Base-by-base conservation (phyloP, 2,113 vertebrate genomes). In the Pseudorasbora parva region DNA sequence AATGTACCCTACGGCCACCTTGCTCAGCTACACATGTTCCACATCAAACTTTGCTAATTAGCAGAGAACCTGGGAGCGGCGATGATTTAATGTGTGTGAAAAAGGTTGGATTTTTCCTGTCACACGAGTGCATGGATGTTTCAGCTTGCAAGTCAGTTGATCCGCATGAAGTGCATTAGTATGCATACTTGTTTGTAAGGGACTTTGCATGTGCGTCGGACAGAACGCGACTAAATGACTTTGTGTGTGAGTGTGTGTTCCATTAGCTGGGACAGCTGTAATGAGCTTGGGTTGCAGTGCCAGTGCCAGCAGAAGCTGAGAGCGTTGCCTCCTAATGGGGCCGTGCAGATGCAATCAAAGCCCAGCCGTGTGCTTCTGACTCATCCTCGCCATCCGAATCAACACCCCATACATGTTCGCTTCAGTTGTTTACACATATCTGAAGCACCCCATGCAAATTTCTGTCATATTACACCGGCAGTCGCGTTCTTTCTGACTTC, bases 231-330 rank as follows among this genome's bases (percentile, higher is more conserved):
- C 57, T 85, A 85, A 27, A 80, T 89, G 87, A 91, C 90, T 91
- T 88, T 88, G 88, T 91, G 91, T 90, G 81, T n/a, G 47, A 51
- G 45, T 81, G 62, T 80, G 78, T 83, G 81, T 92, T 88, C 91
- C 92, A 93, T 93, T 94, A 93, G 91, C 89, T 81, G 88, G 89
- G 92, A 92, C 92, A 93, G 93, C 92, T 93, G 92, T 94, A 94
- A 92, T 88, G 89, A 92, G 90, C 66, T 89, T 93, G 92, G 93
- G 91, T 86, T 54, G 88, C 91, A 87, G 21, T 85, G 85, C 90
- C 82, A 90, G 90, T 91, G 91, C 85, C 92, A 90, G 88, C 82
- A 72, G 86, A 92, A 90, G 91, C 91, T 91, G 89, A 91, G 91
- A 90, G 90, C 88, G 86, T 92, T 90, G 90, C 87, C 89, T 91